These are phyloP conservation scores for Bursaphelenchus mucronatus DNA, from an alignment of 1,140 invertebrate genomes.

Conservation along the genomic window DNA sequence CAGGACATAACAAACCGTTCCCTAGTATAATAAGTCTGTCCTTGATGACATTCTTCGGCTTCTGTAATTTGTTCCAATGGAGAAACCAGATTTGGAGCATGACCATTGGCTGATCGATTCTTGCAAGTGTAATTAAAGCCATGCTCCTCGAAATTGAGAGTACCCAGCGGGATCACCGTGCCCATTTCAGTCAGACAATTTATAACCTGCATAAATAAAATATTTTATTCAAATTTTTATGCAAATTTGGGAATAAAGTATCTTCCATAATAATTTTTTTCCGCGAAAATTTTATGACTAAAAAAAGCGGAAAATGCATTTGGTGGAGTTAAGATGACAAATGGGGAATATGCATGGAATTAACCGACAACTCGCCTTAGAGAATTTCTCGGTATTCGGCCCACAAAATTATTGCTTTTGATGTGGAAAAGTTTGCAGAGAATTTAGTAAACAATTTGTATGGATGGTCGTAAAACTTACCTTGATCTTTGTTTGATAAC, in stretches of 20 bases:
- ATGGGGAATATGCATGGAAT: constrained; percentile 1
- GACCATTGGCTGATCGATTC: background rate
- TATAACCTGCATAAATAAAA: constrained; percentile 26
- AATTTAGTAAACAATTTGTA: no score
- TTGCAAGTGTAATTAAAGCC: constrained; percentile 29
- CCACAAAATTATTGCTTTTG: no score
- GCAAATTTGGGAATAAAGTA: no score
- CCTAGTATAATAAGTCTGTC: constrained; percentile 28
- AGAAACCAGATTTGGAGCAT: background rate
- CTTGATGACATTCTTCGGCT: constrained; percentile 35
- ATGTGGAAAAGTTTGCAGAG: no score
- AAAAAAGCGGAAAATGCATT: background rate
- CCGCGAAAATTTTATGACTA: background rate
- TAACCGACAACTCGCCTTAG: background rate
- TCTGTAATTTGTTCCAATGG: constrained; percentile 18
- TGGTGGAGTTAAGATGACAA: background rate
- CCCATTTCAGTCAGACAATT: constrained; percentile 40
- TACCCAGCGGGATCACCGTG: constrained; percentile 32
- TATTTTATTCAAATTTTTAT: no score
- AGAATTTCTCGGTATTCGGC: no score
- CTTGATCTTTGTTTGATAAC: no score
- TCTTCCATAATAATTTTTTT: no score
- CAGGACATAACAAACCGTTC: constrained; percentile 47
- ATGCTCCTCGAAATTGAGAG: constrained; percentile 34
- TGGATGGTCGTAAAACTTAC: no score